phyloP scores from a whole-genome alignment of 2,113 vertebrate species.

The Erythrocercus mccallii region DNA sequence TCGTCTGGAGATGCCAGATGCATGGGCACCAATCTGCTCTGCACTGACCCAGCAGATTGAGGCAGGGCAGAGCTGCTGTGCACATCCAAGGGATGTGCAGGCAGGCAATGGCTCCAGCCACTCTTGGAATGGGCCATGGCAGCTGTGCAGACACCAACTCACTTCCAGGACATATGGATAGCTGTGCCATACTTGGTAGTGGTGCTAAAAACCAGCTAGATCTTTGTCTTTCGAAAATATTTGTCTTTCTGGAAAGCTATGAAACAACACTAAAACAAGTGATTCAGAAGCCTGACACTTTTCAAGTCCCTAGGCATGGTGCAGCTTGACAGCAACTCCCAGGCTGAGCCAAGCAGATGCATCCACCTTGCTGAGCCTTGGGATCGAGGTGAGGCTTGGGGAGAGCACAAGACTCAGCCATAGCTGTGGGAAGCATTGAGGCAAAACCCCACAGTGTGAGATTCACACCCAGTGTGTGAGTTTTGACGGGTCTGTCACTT shows the following conservation, averaged over 20 bases:
- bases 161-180: accelerated
- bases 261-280: neutral
- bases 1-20: accelerated
- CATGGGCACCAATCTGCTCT: accelerated
- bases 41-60: neutral
- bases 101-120: neutral
- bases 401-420: neutral
- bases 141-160: neutral
- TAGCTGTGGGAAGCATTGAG: neutral
- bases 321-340: neutral
- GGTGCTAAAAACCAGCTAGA: neutral
- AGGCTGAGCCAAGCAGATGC: neutral
- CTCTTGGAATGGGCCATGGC: neutral
- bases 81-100: neutral
- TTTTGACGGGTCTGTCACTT: neutral
- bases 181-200: accelerated
- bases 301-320: neutral
- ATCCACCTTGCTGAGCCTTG: neutral
- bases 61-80: accelerated
- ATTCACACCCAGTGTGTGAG: neutral
- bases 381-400: accelerated
- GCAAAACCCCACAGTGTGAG: neutral
- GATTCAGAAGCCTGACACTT: neutral
- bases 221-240: neutral
- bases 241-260: neutral